Conservation (phyloP, 2,797 vertebrate genomes). For the Streptopelia turtur region DNA sequence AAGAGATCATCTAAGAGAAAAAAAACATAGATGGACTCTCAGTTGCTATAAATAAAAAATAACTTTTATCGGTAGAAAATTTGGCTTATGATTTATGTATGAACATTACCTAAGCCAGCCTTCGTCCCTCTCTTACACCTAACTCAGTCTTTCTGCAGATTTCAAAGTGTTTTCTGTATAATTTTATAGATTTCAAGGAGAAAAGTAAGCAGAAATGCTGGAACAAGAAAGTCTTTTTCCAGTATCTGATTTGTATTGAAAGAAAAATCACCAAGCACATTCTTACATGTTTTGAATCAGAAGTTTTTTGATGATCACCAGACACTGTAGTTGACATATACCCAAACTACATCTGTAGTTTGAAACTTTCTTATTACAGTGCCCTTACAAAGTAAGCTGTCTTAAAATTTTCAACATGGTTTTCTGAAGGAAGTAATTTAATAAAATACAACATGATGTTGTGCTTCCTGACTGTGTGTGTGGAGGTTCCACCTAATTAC, state of each 20-base stretch:
- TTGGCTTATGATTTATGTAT: neutral
- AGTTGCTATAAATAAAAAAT: slow-evolving; percentile 15
- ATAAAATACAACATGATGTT: neutral
- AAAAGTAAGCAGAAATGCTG: neutral
- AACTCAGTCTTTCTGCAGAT: neutral
- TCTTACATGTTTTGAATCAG: neutral
- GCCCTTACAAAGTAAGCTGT: neutral
- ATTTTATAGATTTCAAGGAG: neutral
- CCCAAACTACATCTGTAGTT: neutral
- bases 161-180: neutral
- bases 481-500: neutral
- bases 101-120: neutral
- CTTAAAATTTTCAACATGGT: neutral
- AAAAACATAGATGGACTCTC: neutral
- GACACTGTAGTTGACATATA: neutral
- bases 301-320: neutral
- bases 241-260: neutral
- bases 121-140: neutral
- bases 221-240: neutral
- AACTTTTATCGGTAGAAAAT: slow-evolving; percentile 27
- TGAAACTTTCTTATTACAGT: neutral
- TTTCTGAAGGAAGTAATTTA: neutral
- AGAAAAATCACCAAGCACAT: neutral
- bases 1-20: neutral
- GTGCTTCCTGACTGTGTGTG: neutral